Evolutionary conservation across 2,888 invertebrate species (phyloP).

Genomic region (Herminia tarsipennalis): DNA sequence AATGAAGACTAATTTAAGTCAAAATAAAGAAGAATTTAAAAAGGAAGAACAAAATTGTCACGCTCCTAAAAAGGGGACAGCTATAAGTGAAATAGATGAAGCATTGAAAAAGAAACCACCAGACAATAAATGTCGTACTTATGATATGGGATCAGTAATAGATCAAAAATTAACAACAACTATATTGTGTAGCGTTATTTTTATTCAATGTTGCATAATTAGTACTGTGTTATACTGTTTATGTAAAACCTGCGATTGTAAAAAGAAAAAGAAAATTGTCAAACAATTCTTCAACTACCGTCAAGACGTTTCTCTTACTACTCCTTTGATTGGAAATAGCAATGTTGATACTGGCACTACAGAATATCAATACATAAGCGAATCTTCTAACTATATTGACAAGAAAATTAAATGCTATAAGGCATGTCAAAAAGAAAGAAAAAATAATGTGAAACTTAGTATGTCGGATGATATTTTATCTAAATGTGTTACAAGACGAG

Average conservation of each 20-base stretch:
- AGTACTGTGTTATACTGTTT: conserved; percentile 59
- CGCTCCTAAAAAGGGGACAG: no score
- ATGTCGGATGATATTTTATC: conserved; percentile 77
- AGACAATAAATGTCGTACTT: no score
- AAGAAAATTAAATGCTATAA: conserved; percentile 73
- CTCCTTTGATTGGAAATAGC: conserved; percentile 70
- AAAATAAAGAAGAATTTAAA: background rate
- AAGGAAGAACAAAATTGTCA: background rate
- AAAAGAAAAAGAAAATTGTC: conserved; percentile 51
- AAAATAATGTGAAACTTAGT: conserved; percentile 55
- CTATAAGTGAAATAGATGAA: no score
- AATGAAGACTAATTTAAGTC: no score
- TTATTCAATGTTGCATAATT: conserved; percentile 65
- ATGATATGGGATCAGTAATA: no score
- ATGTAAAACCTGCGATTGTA: conserved; percentile 48
- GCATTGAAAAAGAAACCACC: no score
- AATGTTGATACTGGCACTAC: conserved; percentile 70
- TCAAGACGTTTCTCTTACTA: conserved; percentile 72
- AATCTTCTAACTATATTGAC: conserved; percentile 61
- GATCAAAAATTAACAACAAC: conserved; percentile 50
- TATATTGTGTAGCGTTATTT: conserved; percentile 49
- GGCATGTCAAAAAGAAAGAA: conserved; percentile 66
- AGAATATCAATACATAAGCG: conserved; percentile 62
- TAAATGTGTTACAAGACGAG: conserved; percentile 71
- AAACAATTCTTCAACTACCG: conserved; percentile 66